phyloP scores from a whole-genome alignment of 2,113 vertebrate species.

The Gulo gulo region DNA sequence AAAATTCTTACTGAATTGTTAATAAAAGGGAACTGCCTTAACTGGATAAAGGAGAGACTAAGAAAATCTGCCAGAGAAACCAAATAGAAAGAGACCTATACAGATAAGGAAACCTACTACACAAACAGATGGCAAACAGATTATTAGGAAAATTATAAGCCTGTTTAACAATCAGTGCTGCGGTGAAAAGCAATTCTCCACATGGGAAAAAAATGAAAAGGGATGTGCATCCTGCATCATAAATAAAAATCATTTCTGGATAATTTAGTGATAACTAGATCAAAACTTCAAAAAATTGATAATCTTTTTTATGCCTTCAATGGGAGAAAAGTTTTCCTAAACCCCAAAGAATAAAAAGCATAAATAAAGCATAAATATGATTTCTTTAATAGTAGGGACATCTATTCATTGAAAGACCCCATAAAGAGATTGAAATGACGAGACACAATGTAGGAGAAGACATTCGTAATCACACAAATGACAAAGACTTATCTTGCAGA shows the following conservation, averaged over 20 bases:
- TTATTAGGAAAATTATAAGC: neutral
- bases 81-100: neutral
- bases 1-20: neutral
- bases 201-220: neutral
- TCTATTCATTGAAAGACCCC: neutral
- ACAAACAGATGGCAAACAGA: neutral
- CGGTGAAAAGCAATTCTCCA: neutral
- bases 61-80: neutral
- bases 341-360: neutral
- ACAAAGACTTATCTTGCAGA: neutral
- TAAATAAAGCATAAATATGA: neutral
- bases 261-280: neutral
- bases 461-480: neutral
- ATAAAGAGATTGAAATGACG: neutral
- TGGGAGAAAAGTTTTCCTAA: neutral
- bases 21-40: neutral
- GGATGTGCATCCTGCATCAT: neutral
- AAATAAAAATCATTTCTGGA: neutral
- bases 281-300: neutral
- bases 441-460: neutral
- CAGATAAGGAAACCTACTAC: neutral
- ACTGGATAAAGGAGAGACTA: neutral
- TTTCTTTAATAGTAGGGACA: neutral
- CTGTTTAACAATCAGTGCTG: neutral
- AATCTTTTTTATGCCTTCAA: neutral